These are phyloP conservation scores for Sylvia borin DNA, from an alignment of 2,797 vertebrate species.

Conservation along the genomic window DNA sequence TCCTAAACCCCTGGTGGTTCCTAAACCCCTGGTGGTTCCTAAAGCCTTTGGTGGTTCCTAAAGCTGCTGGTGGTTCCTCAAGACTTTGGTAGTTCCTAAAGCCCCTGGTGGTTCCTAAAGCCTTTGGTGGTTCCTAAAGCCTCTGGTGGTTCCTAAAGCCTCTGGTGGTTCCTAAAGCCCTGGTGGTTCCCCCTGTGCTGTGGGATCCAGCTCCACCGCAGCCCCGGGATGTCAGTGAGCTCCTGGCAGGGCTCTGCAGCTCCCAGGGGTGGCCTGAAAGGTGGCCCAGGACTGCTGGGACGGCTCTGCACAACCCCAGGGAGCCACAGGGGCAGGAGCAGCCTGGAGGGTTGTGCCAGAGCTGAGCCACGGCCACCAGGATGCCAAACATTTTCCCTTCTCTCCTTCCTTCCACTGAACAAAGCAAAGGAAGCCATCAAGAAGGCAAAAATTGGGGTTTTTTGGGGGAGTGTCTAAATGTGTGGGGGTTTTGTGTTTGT, in stretches of 20 bases:
- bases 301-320: neutral
- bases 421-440: neutral
- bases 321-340: rapidly evolving
- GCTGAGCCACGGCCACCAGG: neutral
- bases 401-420: neutral
- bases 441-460: rapidly evolving
- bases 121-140: too few species aligned
- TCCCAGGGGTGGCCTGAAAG: neutral
- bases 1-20: too few species aligned
- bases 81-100: neutral
- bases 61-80: too few species aligned
- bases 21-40: too few species aligned
- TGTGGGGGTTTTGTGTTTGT: too few species aligned
- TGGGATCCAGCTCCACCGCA: neutral
- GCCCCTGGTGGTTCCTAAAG: neutral
- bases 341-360: neutral
- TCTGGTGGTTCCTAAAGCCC: too few species aligned
- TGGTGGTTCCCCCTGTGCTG: neutral
- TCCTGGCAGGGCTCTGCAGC: neutral
- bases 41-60: too few species aligned
- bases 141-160: too few species aligned
- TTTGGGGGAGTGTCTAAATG: too few species aligned
- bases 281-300: neutral
- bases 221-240: neutral
- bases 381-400: neutral